Conservation (phyloP, 2,113 vertebrate species). For the Dicentrarchus labrax region DNA sequence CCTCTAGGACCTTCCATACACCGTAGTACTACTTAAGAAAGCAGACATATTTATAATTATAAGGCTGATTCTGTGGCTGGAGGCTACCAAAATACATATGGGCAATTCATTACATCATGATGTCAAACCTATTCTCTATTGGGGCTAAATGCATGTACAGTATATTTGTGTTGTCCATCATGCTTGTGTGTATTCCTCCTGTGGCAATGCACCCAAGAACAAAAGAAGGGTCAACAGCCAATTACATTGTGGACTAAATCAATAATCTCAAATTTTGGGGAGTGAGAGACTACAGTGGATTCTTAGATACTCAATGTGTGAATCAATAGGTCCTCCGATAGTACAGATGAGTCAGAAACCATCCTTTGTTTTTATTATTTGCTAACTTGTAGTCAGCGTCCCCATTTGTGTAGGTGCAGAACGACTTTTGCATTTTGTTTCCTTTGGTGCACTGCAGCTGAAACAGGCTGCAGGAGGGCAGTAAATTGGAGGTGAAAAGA, state of each 20-base stretch:
- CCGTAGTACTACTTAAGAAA: neutral
- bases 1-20: neutral
- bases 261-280: constrained; percentile 22
- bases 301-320: neutral
- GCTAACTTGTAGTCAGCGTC: neutral
- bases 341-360: neutral
- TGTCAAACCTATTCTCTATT: too few relatives aligned
- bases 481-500: constrained; percentile 43
- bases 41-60: too few relatives aligned
- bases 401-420: neutral
- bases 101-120: too few relatives aligned
- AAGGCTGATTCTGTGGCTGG: neutral
- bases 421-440: constrained; percentile 14
- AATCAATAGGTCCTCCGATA: constrained; percentile 13
- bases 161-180: neutral
- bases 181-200: neutral
- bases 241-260: constrained; percentile 20
- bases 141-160: neutral
- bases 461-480: constrained; percentile 43
- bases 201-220: neutral
- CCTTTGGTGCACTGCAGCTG: constrained; percentile 51
- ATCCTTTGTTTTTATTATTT: neutral
- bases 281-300: neutral
- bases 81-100: too few relatives aligned
- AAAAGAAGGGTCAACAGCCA: neutral